Percentiles rank a stretch among this genome's conserved stretches.
phyloP scores from a whole-genome alignment of 2,888 invertebrate species.

The Tipula helvola region DNA sequence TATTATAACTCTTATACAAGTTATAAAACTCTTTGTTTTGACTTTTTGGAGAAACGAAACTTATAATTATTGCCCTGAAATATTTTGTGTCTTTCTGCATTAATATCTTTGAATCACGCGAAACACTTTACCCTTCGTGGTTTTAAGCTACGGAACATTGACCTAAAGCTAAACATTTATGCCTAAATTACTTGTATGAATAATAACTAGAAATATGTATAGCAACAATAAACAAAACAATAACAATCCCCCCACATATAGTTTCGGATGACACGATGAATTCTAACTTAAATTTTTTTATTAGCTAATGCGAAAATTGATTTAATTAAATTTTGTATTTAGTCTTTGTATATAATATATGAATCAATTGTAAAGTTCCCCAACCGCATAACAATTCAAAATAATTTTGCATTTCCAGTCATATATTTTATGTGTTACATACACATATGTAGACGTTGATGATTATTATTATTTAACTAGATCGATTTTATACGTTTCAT shows the following conservation, averaged over 20 bases:
- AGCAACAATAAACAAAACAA: not conserved
- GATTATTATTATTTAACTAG: not conserved
- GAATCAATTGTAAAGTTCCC: not conserved
- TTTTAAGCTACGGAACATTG: not conserved
- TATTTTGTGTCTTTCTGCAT: not conserved
- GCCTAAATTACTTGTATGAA: not conserved
- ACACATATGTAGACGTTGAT: not conserved
- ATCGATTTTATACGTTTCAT: not conserved
- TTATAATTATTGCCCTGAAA: not conserved
- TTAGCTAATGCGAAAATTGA: constrained; percentile 4
- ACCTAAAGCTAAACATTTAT: not conserved
- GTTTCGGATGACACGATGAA: not conserved
- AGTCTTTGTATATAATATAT: not conserved
- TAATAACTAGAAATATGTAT: not conserved
- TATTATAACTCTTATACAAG: not conserved
- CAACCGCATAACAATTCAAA: not conserved
- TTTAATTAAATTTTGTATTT: not conserved
- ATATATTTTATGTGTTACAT: not conserved
- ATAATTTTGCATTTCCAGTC: not conserved
- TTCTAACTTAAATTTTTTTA: not conserved
- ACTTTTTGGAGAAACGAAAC: not conserved
- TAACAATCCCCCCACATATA: not conserved
- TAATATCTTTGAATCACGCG: not conserved
- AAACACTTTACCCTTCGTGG: not conserved
- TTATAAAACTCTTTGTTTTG: not conserved